These are phyloP conservation scores for Mesitornis unicolor DNA, from an alignment of 2,113 vertebrate species.

Conservation along the genomic window DNA sequence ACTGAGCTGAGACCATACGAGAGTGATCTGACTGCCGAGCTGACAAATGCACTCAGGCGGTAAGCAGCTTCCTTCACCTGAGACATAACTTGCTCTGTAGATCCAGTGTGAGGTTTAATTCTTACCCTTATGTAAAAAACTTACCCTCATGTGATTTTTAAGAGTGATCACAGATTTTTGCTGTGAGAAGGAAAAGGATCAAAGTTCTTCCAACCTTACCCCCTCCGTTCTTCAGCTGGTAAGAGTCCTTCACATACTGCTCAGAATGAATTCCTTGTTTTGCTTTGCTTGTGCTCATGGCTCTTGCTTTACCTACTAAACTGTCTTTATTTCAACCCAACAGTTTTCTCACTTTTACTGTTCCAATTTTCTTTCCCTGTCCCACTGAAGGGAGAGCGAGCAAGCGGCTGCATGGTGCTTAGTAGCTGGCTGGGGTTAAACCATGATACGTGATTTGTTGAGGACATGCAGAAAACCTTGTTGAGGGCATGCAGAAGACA, in stretches of 20 bases:
- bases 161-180: not conserved
- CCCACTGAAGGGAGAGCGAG: no score
- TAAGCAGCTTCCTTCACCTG: conserved; percentile 31
- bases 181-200: not conserved
- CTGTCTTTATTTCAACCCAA: no score
- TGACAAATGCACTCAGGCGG: conserved; percentile 80
- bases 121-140: not conserved
- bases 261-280: no score
- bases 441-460: no score
- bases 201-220: not conserved
- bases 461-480: not conserved
- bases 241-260: not conserved
- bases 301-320: no score
- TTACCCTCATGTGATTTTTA: not conserved
- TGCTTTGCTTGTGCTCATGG: no score
- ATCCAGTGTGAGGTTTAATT: not conserved
- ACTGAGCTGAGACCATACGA: conserved; percentile 77
- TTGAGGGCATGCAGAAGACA: not conserved
- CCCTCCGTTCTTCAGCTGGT: not conserved
- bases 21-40: conserved; percentile 79
- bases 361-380: no score
- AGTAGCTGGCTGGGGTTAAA: no score
- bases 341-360: no score
- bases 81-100: not conserved
- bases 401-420: no score